Evolutionary conservation across 2,113 vertebrate species (phyloP), one percentile per base, ranked within the genome.

Genomic region (Phalacrocorax pelagicus): DNA sequence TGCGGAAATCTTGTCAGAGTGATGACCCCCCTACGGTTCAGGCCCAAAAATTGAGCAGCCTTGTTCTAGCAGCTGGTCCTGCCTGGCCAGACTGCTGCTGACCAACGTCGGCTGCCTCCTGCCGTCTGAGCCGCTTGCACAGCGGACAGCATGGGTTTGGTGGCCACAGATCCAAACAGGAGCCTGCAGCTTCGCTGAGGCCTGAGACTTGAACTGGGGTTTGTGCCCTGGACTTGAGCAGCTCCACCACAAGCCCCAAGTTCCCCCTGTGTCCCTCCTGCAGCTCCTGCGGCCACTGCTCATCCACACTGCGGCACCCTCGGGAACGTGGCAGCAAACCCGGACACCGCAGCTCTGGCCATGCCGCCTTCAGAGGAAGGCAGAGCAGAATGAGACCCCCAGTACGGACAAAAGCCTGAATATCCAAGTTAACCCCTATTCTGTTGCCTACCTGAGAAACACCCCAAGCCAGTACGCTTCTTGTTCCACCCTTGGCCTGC

Each of bases 101-200:
- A 46, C 58, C 58, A 14, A 10, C 32, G 24, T 3, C 63, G n/a
- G 63, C n/a, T 7, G 2, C 57, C 23, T 12, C 20, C 5, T 9
- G 1, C 38, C 3, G 7, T 3, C 44, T 8, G 54, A 2, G 1
- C 20, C 3, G 1, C 47, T 2, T 32, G n/a, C 61, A 58, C 27
- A 6, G 52, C 1, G 1, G 5, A 9, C 5, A 0, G 46, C 8
- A 3, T 0, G 0, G 38, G 30, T 63, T 49, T 17, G 24, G 7
- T 4, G 54, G 57, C 62, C 6, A 0, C 22, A 61, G 61, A 32
- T 24, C 55, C 58, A 30, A 46, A 82, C 4, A 0, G 0, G 2
- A 58, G 34, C 52, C 54, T 75, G 23, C 44, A 62, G 58, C 30
- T 71, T 57, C 16, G 3, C 47, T 10, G 26, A 51, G n/a, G 27